Base-by-base conservation (phyloP, 1,140 invertebrate species). In the Gryllus bimaculatus region DNA sequence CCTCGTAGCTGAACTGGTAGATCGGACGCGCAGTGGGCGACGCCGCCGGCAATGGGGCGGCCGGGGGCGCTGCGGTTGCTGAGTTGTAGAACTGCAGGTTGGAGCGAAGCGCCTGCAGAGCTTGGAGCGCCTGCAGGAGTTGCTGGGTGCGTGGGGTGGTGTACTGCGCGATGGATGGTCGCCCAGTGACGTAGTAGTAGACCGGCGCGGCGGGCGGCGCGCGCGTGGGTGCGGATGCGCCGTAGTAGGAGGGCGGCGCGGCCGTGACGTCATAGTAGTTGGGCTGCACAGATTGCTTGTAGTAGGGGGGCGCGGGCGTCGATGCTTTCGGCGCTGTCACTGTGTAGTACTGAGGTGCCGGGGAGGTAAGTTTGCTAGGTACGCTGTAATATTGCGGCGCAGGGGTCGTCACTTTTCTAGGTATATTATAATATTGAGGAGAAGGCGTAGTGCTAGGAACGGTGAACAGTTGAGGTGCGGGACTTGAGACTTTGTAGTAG, bases 1-100 rank as follows among this genome's bases (percentile, higher is more conserved):
- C 83, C 8, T 82, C 80, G 76, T 82, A 84, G 77, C 82, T 83
- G 78, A 83, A 84, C 76, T 84, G 78, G 21, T 78, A 78, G 8
- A 15, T 73, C 8, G 76, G 76, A 48, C 48, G 47, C 3, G 76
- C 47, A 5, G 76, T 47, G 20, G 76, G 76, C 47, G 76, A 77
- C 12, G 76, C n/a, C 54, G 10, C 54, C 18, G 54, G 54, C 10
- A 66, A 8, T n/a, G n/a, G n/a, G n/a, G n/a, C n/a, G n/a, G n/a
- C n/a, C n/a, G n/a, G n/a, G n/a, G n/a, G 26, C 54, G 54, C 54
- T 18, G 54, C 54, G 10, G 54, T 7, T 7, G 54, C 54, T 66
- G 54, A 13, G 54, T 66, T 66, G 54, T 13, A 66, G 54, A 66
- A 66, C 54, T 66, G 54, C 10, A 66, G 54, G 18, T 66, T 66